Base-by-base conservation (phyloP, 1,140 invertebrate species). In the Tribolium madens region DNA sequence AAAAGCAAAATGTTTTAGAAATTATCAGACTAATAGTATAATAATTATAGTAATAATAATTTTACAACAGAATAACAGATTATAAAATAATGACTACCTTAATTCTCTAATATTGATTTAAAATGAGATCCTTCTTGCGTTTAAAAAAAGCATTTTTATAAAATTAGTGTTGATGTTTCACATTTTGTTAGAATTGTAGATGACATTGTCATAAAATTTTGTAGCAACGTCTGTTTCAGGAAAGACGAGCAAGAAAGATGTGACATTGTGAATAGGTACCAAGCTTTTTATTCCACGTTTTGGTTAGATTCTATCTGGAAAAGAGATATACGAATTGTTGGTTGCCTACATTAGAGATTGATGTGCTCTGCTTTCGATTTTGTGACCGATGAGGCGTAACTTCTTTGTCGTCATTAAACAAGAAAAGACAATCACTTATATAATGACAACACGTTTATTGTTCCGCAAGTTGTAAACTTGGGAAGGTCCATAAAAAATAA, bases 401-500 rank as follows among this genome's bases (percentile, higher is more conserved):
- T 26, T 42, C 9, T 17, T 60, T 21, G 53, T 10, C 53, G 21
- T 14, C 57, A 33, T 64, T 64, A 64, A 64, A 33, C 57, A 33
- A 26, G 26, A n/a, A 33, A 64, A 64, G 57, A 64, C 57, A 64
- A 64, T 64, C 57, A 13, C 57, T 64, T 64, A 64, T 33, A 33
- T 64, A 64, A 64, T 64, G 57, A 64, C 57, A n/a, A 31, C 21
- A 33, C 57, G 57, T 64, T 26, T 33, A 64, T 64, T 64, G 14
- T 64, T 64, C 21, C 57, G 57, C 57, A 33, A 31, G 57, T 64
- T 64, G 21, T 64, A 64, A 64, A 64, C 21, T 64, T 3, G 10
- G 33, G 13, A 48, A 17, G 47, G 7, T 53, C 26, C 15, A 36
- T 48, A 69, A 68, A 76, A 70, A 76, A 76, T 76, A 71, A 52